Evolutionary conservation across 2,797 vertebrate species (phyloP), one percentile per base, ranked within the genome.

Genomic region (Acanthurus tractus): DNA sequence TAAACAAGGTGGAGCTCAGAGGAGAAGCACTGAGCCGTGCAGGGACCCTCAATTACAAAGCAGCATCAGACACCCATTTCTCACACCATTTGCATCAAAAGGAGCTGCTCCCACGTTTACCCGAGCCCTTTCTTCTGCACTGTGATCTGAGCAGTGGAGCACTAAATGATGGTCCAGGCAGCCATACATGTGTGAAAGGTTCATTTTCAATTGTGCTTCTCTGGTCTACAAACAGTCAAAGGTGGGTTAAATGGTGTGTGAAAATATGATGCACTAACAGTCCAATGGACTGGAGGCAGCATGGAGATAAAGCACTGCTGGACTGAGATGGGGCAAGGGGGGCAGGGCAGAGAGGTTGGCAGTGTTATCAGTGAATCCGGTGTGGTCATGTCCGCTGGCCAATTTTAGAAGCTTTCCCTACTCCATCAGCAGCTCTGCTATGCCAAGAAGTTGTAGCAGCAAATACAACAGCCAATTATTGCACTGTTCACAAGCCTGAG

Each of bases 401-500:
- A 49, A 46, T 74, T 79, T 78, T 65, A 55, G 59, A 68, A 65
- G 54, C 53, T 57, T 29, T 49, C 65, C 63, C 65, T 83, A 71
- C 70, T 63, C 25, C 52, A 74, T 75, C 69, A 70, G 69, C 81
- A 64, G 76, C 52, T 50, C 68, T 3, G 3, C 62, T 45, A 22
- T 42, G 77, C 63, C 79, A 78, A 76, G 75, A 78, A 50, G 78
- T 68, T 78, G 64, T 80, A 75, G 64, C 76, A 72, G 58, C 61
- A 75, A 86, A 85, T 67, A 64, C 71, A 86, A 78, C 15, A 74
- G 71, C 50, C 78, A 87, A 81, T 83, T 78, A 87, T 64, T 76
- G 69, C 63, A 76, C 23, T 29, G 36, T 52, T 85, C 55, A 73
- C 58, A 84, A 62, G 70, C 80, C 72, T 0, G 22, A 71, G 67